These are phyloP conservation scores for Sigmodon hispidus DNA, from an alignment of 2,113 vertebrate genomes.

Conservation along the genomic window DNA sequence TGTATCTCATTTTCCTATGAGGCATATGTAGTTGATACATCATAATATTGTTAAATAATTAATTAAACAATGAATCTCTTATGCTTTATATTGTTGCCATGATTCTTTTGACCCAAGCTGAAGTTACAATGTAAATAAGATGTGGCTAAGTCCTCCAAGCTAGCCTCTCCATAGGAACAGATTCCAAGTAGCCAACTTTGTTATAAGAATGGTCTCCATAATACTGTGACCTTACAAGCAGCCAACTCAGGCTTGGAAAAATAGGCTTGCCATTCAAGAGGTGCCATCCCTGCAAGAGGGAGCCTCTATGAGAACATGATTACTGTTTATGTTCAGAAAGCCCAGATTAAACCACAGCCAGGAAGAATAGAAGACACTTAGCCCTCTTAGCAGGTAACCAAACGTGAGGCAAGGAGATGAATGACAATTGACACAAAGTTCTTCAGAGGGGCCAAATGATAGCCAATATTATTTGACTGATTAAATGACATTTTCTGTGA, in stretches of 20 bases:
- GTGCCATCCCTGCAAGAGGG: neutral
- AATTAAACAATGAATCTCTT: neutral
- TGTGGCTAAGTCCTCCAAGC: neutral
- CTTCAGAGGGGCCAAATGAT: neutral
- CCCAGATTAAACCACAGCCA: neutral
- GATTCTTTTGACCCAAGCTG: neutral
- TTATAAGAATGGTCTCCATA: neutral
- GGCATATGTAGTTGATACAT: neutral
- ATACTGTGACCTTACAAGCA: neutral
- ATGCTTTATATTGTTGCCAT: neutral
- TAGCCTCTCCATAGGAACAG: neutral
- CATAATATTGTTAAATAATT: neutral
- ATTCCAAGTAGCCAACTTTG: neutral
- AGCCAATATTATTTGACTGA: neutral
- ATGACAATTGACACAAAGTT: neutral
- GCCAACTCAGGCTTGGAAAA: neutral
- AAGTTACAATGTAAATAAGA: neutral
- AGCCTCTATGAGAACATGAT: neutral
- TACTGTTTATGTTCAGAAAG: neutral
- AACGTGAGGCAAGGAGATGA: neutral
- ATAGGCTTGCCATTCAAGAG: neutral
- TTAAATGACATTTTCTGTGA: slow-evolving; percentile 22
- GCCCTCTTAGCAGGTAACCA: neutral
- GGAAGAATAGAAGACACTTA: neutral
- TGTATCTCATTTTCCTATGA: slow-evolving; percentile 41